Base-by-base conservation (phyloP, 2,113 vertebrate species). In the Tenrec ecaudatus region DNA sequence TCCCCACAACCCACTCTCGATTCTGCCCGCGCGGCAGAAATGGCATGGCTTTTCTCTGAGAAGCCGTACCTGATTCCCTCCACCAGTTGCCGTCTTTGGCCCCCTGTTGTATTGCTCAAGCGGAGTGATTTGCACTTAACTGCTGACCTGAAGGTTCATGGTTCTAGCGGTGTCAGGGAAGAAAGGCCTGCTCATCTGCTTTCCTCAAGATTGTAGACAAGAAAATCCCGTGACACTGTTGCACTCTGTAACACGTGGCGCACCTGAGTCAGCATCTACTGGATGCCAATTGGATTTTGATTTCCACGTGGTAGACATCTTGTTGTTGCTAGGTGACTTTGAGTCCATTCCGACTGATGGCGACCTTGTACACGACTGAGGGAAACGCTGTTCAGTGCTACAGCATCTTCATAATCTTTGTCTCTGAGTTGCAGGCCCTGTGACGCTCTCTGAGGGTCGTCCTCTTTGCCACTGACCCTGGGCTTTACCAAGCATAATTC, bases 11-110 rank as follows among this genome's bases (percentile, higher is more conserved):
- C 0, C 5, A 64, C 29, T n/a, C 3, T 23, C 20, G 78, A 33
- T 16, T 89, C 58, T 47, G 86, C 23, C 66, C 91, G 93, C 90
- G 40, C 47, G 47, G 47, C 47, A 53, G 53, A 94, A 92, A 83
- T 76, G 20, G 69, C 53, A 43, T 92, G 47, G 12, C 25, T 2
- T 58, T 62, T 17, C 2, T 87, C 5, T 2, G 10, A 82, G 36
- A 95, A 86, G 3, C 1, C 40, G 53, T 75, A 29, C 15, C 6
- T 60, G 7, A 82, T 38, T 68, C 62, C 38, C 29, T 12, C 15
- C 93, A 60, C 3, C 38, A 80, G 27, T 64, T 27, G 9, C 16
- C 62, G 23, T 20, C 43, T 79, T 88, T 84, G 76, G 1, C 69
- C 66, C 43, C 14, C 80, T 58, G 84, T 64, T 23, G 19, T 5